Evolutionary conservation across 2,113 vertebrate species (phyloP).

Genomic region (Anarrhichthys ocellatus): DNA sequence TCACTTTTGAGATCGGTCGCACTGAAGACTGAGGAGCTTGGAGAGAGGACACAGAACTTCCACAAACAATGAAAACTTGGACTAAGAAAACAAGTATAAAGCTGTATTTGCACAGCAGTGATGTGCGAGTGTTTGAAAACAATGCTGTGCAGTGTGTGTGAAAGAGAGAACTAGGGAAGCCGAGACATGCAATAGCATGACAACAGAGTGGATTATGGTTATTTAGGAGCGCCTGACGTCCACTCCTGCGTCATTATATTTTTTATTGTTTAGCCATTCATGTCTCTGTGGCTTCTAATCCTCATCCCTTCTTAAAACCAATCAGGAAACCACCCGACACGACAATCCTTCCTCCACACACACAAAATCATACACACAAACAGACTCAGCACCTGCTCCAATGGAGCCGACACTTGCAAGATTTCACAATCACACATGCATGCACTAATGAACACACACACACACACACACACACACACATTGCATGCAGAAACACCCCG

Average conservation of each 20-base stretch:
- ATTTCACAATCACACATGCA: slow-evolving; percentile 34
- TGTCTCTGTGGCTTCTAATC: slow-evolving; percentile 36
- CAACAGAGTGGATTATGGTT: slow-evolving; percentile 64
- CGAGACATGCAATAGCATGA: slow-evolving; percentile 27
- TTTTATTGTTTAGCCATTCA: slow-evolving; percentile 26
- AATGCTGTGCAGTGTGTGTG: not conserved
- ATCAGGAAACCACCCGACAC: slow-evolving; percentile 46
- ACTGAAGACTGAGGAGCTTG: not conserved
- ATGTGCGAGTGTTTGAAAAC: not conserved
- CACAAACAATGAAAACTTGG: not conserved
- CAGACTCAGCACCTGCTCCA: slow-evolving; percentile 20
- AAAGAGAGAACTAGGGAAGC: slow-evolving; percentile 14
- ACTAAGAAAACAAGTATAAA: not conserved
- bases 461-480: slow-evolving; percentile 13
- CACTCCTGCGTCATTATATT: slow-evolving; percentile 21
- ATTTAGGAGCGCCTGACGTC: slow-evolving; percentile 39
- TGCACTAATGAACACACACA: slow-evolving; percentile 38
- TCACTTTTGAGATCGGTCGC: slow-evolving; percentile 19
- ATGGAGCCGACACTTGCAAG: slow-evolving; percentile 38
- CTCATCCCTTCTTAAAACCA: slow-evolving; percentile 60
- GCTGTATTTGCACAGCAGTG: not conserved
- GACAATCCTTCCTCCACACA: not conserved
- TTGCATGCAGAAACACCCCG: slow-evolving; percentile 31
- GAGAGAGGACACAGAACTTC: not conserved
- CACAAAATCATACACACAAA: slow-evolving; percentile 2